Base-by-base conservation (phyloP, 2,888 invertebrate species). In the Eucera pruinosa region DNA sequence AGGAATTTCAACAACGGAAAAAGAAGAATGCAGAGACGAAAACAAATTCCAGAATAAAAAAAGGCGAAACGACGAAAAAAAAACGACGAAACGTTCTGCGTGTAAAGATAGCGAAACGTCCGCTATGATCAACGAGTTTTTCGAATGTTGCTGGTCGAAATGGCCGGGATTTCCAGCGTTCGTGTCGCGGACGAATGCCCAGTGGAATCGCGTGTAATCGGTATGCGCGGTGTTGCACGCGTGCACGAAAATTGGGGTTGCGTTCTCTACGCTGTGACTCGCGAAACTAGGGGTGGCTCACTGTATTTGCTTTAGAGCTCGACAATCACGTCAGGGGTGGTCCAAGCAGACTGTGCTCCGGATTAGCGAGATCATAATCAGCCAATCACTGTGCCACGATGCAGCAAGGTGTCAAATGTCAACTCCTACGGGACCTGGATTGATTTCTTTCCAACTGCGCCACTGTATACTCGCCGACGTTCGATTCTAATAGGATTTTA, bases 281-380 rank as follows among this genome's bases (percentile, higher is more conserved):
- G 71, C 83, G 76, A 50, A 78, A 67, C 65, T 50, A 57, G 70
- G 81, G 83, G 73, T 76, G 65, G 64, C 47, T 27, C 48, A 39
- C 33, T 36, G 75, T 90, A 86, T 91, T 90, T 90, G 89, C 87
- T 86, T 83, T 85, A 80, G 87, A 90, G 89, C 89, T 90, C 78
- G 86, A 84, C 89, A 90, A 89, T 88, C 89, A 89, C 87, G 88
- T 80, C 88, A 68, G 86, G 89, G 89, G 87, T 90, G 87, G 89
- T 85, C 86, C 84, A 79, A 72, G 77, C 85, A 73, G 76, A 52
- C 83, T 68, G 77, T 86, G 80, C 75, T 77, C 78, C 58, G 87
- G 89, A 90, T 90, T 92, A 91, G 89, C 87, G 83, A 90, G 91
- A 91, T 92, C 90, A 90, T 92, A 91, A 91, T 92, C 91, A 91